Conservation (phyloP, 2,797 vertebrate genomes). For the Neostethus bicornis region DNA sequence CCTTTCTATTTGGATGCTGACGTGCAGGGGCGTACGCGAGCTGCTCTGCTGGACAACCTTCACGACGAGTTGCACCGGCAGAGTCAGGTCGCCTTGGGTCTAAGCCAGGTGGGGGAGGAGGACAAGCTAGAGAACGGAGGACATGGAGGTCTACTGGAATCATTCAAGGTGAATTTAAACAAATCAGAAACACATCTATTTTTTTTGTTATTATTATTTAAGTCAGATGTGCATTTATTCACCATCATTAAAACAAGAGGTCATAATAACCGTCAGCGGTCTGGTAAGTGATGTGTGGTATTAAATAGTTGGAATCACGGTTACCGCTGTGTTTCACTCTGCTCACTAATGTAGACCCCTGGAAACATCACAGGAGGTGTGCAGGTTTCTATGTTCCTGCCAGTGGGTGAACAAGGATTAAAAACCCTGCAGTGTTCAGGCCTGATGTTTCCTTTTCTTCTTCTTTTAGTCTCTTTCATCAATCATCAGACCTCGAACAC, state of each 20-base stretch:
- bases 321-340: constrained; percentile 2
- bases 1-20: constrained; percentile 4
- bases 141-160: constrained; percentile 94
- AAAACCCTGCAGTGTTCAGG: neutral
- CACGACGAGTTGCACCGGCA: constrained; percentile 93
- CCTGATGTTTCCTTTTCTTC: constrained; percentile 1
- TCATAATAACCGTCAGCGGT: constrained; percentile 48
- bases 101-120: constrained; percentile 88
- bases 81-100: constrained; percentile 91
- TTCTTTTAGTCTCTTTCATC: neutral
- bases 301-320: constrained; percentile 2
- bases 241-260: constrained; percentile 3
- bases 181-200: constrained; percentile 2
- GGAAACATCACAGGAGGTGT: neutral
- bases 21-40: constrained; percentile 89
- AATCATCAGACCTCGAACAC: neutral
- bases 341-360: neutral
- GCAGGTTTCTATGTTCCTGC: neutral
- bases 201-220: too few species aligned
- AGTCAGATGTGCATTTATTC: constrained; percentile 38
- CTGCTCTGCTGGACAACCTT: constrained; percentile 93
- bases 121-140: constrained; percentile 96
- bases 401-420: constrained; percentile 11
- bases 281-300: constrained; percentile 19
- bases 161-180: constrained; percentile 90